These are phyloP conservation scores for Agonum fuliginosum DNA, from an alignment of 2,888 invertebrate species.

Conservation along the genomic window DNA sequence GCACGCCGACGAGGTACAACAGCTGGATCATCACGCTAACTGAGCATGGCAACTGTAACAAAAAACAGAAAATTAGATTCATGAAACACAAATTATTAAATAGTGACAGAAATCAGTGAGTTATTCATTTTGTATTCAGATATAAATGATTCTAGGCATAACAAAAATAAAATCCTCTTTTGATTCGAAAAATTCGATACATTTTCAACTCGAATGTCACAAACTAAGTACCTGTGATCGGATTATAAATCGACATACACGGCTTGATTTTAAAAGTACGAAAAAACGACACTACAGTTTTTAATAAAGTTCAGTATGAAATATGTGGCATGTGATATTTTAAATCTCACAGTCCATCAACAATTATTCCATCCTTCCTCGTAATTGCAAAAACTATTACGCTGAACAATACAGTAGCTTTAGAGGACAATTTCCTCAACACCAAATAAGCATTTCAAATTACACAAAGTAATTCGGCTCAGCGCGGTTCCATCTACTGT, in stretches of 20 bases:
- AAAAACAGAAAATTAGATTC: slow-evolving; percentile 62
- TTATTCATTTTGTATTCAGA: slow-evolving; percentile 2
- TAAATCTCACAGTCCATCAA: neutral
- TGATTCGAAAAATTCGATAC: slow-evolving; percentile 16
- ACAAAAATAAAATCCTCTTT: slow-evolving; percentile 5
- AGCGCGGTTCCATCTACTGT: slow-evolving; percentile 21
- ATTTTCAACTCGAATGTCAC: slow-evolving; percentile 11
- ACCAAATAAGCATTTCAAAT: slow-evolving; percentile 36
- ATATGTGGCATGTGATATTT: neutral
- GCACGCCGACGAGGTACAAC: slow-evolving; percentile 63
- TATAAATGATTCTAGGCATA: neutral
- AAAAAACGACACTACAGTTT: neutral
- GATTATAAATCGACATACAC: neutral
- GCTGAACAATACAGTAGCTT: slow-evolving; percentile 3
- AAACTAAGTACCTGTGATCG: slow-evolving; percentile 5
- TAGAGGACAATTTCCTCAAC: slow-evolving; percentile 2
- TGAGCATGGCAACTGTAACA: slow-evolving; percentile 66
- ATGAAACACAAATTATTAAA: neutral
- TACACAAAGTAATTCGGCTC: slow-evolving; percentile 35
- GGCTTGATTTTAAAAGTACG: slow-evolving; percentile 14
- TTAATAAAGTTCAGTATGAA: neutral
- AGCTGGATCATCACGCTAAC: slow-evolving; percentile 64
- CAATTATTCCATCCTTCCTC: neutral
- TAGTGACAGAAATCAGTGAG: neutral
- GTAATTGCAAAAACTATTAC: slow-evolving; percentile 30